Evolutionary conservation across 2,888 invertebrate species (phyloP), one percentile per base, ranked within the genome.

Genomic region (Apamea epomidion): DNA sequence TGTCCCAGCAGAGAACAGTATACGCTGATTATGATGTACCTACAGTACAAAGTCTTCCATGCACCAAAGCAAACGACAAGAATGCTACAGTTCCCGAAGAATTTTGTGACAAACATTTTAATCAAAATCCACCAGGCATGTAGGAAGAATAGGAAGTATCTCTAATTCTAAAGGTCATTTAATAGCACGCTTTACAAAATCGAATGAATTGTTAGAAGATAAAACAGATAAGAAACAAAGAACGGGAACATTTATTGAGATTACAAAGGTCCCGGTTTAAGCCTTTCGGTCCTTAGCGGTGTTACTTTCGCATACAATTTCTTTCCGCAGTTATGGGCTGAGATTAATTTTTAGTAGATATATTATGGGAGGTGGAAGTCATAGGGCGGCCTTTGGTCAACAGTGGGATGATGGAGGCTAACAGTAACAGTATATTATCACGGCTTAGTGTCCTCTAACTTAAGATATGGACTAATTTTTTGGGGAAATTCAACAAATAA

Each of bases 211-310:
- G 87, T 74, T 72, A 58, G 10, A 69, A 81, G 85, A 78, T 81
- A 79, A 80, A 78, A 81, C 32, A 82, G 83, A 89, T 82, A 81
- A 85, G 64, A 85, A 88, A 89, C 89, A 91, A 91, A 85, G 85
- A 86, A 77, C 71, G 78, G 86, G 83, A 80, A 90, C 88, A 90
- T 91, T 91, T 91, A 90, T 88, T 89, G 89, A 86, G 90, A 90
- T 90, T 89, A 90, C 90, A 90, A 92, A 89, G 90, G 89, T 85
- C 86, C 85, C 75, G 32, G 76, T 78, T 37, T 83, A 85, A 89
- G 48, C 87, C 84, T 84, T 87, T 88, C 29, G 81, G 85, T 72
- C 82, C 86, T 90, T 91, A 91, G 91, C 90, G 83, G 78, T 42
- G 79, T 74, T 81, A 75, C 75, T 75, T 81, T 83, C 58, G 67